Evolutionary conservation across 2,113 vertebrate genomes (phyloP).

Genomic region (Vireo altiloquus): DNA sequence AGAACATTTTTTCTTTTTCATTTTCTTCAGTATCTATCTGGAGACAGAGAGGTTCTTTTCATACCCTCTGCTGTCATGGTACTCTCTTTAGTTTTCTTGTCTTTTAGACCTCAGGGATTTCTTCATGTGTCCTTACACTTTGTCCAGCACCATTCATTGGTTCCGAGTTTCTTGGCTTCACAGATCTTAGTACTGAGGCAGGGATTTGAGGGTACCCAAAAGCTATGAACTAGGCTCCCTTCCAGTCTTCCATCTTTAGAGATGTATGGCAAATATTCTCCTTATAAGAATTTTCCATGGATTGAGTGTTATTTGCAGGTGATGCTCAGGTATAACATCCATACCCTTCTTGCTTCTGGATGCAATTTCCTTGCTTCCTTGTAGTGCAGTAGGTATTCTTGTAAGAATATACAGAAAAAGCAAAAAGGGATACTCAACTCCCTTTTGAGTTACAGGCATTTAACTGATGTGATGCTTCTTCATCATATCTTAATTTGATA

Average conservation of each 20-base stretch:
- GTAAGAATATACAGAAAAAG: neutral
- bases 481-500: neutral
- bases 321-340: neutral
- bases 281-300: neutral
- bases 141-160: neutral
- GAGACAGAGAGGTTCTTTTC: neutral
- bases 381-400: neutral
- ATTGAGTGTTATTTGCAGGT: neutral
- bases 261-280: neutral
- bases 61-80: neutral
- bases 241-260: neutral
- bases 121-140: neutral
- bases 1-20: neutral
- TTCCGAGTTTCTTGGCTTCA: neutral
- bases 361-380: neutral
- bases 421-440: neutral
- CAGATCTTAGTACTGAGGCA: neutral
- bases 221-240: neutral
- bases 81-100: neutral
- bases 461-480: neutral
- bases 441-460: neutral
- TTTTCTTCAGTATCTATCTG: neutral
- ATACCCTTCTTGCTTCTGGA: neutral
- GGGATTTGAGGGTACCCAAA: neutral
- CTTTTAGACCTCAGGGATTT: neutral